Evolutionary conservation across 2,113 vertebrate species (phyloP).

Genomic region (Boulengeromyrus knoepffleri): DNA sequence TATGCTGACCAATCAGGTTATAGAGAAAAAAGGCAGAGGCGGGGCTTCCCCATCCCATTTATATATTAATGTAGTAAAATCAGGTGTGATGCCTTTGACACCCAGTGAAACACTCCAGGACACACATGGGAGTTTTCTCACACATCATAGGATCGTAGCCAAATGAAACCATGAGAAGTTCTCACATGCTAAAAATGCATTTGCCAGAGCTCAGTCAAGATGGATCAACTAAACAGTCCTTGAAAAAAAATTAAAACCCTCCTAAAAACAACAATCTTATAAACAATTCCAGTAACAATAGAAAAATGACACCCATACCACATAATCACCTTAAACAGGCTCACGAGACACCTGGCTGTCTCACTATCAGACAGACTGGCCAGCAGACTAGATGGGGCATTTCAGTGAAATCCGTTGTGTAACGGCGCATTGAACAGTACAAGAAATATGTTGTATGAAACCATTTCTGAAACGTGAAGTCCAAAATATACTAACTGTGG

Average conservation of each 20-base stretch:
- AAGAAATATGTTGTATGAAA: conserved; percentile 26
- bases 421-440: neutral
- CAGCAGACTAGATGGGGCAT: conserved; percentile 18
- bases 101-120: neutral
- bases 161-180: neutral
- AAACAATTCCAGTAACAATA: conserved; percentile 11
- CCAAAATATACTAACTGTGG: neutral
- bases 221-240: conserved; percentile 53
- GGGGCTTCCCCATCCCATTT: neutral
- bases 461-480: neutral
- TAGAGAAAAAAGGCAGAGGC: neutral
- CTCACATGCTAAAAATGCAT: conserved; percentile 33
- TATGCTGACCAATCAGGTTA: neutral
- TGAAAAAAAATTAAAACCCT: conserved; percentile 34
- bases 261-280: conserved; percentile 38
- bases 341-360: neutral
- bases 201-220: conserved; percentile 45
- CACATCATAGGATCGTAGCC: neutral
- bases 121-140: neutral
- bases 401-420: neutral
- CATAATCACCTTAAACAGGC: neutral
- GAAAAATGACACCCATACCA: neutral
- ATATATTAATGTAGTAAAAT: neutral
- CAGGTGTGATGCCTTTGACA: neutral
- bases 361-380: neutral